These are phyloP conservation scores for Choloepus hoffmanni DNA, from an alignment of 2,113 vertebrate species.

Conservation along the genomic window DNA sequence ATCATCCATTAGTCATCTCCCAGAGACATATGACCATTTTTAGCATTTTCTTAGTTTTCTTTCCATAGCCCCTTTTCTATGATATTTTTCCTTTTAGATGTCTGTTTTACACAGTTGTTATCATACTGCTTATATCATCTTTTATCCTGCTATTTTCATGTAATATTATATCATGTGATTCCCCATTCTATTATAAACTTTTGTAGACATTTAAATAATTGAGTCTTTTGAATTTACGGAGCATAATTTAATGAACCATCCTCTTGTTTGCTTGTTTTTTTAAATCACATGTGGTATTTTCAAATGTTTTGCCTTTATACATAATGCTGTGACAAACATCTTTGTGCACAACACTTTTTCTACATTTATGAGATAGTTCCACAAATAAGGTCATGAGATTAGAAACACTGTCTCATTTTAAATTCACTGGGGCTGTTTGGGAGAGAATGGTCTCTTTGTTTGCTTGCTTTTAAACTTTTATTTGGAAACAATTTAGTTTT, in stretches of 20 bases:
- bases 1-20: not conserved
- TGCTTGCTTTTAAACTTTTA: not conserved
- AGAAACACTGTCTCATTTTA: constrained; percentile 44
- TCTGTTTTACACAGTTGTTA: not conserved
- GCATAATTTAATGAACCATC: not conserved
- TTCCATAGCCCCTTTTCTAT: not conserved
- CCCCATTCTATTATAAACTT: not conserved
- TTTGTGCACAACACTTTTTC: not conserved
- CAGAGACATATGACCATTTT: not conserved
- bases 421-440: not conserved
- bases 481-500: constrained; percentile 37
- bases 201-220: not conserved
- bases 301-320: not conserved
- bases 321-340: not conserved
- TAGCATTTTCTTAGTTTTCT: constrained; percentile 34
- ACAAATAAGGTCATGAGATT: constrained; percentile 32
- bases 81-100: not conserved
- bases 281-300: not conserved
- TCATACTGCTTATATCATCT: not conserved
- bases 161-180: not conserved
- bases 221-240: constrained; percentile 2
- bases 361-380: not conserved
- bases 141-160: not conserved
- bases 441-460: not conserved
- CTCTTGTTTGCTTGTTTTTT: not conserved